Evolutionary conservation across 2,888 invertebrate species (phyloP).

Genomic region (Strigamia transsilvanica): DNA sequence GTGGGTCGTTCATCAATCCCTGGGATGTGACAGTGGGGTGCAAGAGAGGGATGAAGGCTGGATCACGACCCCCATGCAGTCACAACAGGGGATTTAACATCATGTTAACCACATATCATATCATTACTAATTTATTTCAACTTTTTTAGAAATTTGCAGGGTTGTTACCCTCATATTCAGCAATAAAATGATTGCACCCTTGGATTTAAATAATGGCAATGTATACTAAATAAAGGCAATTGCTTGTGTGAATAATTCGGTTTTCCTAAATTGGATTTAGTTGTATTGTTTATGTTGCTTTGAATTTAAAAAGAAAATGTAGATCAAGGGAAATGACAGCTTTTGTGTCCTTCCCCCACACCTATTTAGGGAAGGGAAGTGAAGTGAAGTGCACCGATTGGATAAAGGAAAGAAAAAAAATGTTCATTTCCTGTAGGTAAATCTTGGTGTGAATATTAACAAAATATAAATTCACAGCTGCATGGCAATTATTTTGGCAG

Average conservation of each 20-base stretch:
- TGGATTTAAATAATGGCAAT: too few relatives aligned
- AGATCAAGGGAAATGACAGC: not conserved
- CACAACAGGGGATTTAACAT: conserved; percentile 1
- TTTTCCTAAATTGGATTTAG: not conserved
- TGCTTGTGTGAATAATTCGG: not conserved
- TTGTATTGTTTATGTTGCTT: not conserved
- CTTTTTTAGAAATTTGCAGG: not conserved
- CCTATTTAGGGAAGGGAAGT: not conserved
- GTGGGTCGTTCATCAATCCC: not conserved
- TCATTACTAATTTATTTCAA: not conserved
- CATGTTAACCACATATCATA: not conserved
- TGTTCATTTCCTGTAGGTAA: not conserved
- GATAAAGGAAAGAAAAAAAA: not conserved
- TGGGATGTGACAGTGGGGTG: conserved; percentile 15
- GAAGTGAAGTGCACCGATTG: not conserved
- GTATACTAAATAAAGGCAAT: too few relatives aligned
- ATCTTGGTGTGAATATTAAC: not conserved
- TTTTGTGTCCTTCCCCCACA: not conserved
- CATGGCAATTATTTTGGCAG: too few relatives aligned
- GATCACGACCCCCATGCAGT: not conserved
- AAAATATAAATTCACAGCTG: too few relatives aligned
- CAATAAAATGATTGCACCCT: not conserved
- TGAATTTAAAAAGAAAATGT: not conserved
- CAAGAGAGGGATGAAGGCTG: not conserved
- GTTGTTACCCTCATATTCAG: not conserved